Base-by-base conservation (phyloP, 2,888 invertebrate species). In the Malacosoma neustria region DNA sequence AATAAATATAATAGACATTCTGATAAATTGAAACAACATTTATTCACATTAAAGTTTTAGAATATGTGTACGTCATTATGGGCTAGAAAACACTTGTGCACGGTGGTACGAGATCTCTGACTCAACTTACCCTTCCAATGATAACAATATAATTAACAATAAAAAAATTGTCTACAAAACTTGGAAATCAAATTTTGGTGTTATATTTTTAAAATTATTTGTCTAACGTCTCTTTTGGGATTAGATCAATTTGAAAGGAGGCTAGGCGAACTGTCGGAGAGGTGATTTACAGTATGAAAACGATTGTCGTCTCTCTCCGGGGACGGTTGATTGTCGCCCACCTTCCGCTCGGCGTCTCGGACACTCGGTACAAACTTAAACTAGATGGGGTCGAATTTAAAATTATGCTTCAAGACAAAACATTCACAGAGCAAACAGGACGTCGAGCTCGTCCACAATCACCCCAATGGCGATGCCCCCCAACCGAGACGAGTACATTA, bases 1-100 rank as follows among this genome's bases (percentile, higher is more conserved):
- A 79, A 75, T 77, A 75, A 66, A 71, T 66, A 65, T 72, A 71
- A 70, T 68, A 72, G 62, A 79, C 76, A 82, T 77, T 80, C 69
- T 79, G 80, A 77, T 80, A 79, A 80, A 79, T 79, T 69, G 74
- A 80, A 80, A 72, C 75, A 81, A 80, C 74, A 72, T 80, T 77
- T 82, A 81, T 80, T 80, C 76, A 80, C 79, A 79, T 64, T 65
- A 71, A 58, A 38, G 61, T 71, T 84, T 85, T 84, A 85, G 85
- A 85, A 84, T 82, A 82, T 84, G 80, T 71, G 72, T 79, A 72
- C 61, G 58, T 77, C 72, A 75, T 61, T 22, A 22, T 5, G 57
- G 61, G 60, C 75, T 82, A 79, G 57, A 62, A 61, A 61, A 56
- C 57, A 54, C 69, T 71, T 62, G 72, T 79, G 80, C 75, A 76